Conservation (phyloP, 2,888 invertebrate genomes). For the Cenopis cana region DNA sequence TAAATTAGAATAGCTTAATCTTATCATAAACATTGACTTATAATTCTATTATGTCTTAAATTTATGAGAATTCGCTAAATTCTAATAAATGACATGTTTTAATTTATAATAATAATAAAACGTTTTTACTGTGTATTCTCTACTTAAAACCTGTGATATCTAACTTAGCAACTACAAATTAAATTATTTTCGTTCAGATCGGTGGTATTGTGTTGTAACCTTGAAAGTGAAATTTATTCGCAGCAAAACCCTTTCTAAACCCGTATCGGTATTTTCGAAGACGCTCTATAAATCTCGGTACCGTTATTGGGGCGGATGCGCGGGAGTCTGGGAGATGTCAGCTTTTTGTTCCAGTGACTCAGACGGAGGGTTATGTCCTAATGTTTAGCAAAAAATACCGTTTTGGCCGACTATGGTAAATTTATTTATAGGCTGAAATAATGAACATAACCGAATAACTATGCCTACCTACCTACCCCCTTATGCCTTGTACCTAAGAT, state of each 20-base stretch:
- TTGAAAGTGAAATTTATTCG: conserved; percentile 42
- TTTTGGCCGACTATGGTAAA: conserved; percentile 1
- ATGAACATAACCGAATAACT: not conserved
- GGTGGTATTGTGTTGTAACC: not conserved
- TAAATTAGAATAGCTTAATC: conserved; percentile 12
- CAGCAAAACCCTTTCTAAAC: conserved; percentile 42
- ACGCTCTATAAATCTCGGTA: conserved; percentile 61
- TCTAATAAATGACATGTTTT: too few species aligned
- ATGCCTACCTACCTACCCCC: too few species aligned
- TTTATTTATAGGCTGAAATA: conserved; percentile 22
- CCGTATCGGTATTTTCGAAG: conserved; percentile 41
- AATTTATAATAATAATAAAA: too few species aligned
- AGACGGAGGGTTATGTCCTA: conserved; percentile 43
- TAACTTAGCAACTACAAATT: not conserved
- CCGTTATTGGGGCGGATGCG: conserved; percentile 59
- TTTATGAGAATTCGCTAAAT: not conserved
- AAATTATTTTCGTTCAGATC: not conserved
- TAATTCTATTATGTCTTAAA: conserved; percentile 4
- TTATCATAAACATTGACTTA: conserved; percentile 13
- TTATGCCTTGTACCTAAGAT: too few species aligned
- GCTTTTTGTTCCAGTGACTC: conserved; percentile 40
- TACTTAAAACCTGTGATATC: too few species aligned
- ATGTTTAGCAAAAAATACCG: conserved; percentile 38
- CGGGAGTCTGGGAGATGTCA: conserved; percentile 36
- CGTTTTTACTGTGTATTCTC: too few species aligned